These are phyloP conservation scores for Labrus mixtus DNA, from an alignment of 2,113 vertebrate species.

Conservation along the genomic window DNA sequence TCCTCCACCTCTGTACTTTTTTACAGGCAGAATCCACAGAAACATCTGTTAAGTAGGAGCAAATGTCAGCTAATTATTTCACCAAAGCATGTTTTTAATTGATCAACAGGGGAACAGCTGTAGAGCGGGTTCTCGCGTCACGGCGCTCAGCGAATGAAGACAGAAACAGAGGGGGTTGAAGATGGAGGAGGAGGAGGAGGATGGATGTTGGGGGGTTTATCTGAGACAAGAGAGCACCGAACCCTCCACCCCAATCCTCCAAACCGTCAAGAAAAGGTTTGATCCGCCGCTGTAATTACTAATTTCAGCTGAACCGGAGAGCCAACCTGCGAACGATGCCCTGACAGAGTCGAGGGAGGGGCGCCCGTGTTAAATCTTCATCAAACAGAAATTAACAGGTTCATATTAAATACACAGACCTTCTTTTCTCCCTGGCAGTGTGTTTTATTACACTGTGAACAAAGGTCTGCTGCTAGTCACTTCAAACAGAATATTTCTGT, in stretches of 20 bases:
- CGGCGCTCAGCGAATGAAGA: slow-evolving; percentile 58
- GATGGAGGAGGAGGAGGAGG: background rate
- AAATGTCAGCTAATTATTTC: slow-evolving; percentile 85
- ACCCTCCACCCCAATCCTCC: slow-evolving; percentile 33
- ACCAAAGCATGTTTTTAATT: slow-evolving; percentile 85
- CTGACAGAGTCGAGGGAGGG: slow-evolving; percentile 38
- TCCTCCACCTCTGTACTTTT: slow-evolving; percentile 74
- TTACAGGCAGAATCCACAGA: slow-evolving; percentile 67
- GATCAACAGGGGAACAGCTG: slow-evolving; percentile 84
- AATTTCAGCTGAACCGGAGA: slow-evolving; percentile 26
- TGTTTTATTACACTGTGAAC: slow-evolving; percentile 11
- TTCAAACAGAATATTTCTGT: slow-evolving; percentile 8
- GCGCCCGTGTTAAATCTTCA: slow-evolving; percentile 46
- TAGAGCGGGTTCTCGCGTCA: slow-evolving; percentile 69
- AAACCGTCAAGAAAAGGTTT: slow-evolving; percentile 32
- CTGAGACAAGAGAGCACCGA: slow-evolving; percentile 44
- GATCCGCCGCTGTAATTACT: slow-evolving; percentile 64
- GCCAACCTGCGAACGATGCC: slow-evolving; percentile 49
- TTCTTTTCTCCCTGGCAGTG: background rate
- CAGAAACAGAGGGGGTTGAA: background rate
- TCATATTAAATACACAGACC: slow-evolving; percentile 26
- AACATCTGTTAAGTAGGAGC: slow-evolving; percentile 84
- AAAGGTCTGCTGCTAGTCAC: slow-evolving; percentile 18
- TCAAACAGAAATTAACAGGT: slow-evolving; percentile 60
- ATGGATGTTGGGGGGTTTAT: background rate